Evolutionary conservation across 1,140 invertebrate species (phyloP).

Genomic region (Drosophila kepulauana): DNA sequence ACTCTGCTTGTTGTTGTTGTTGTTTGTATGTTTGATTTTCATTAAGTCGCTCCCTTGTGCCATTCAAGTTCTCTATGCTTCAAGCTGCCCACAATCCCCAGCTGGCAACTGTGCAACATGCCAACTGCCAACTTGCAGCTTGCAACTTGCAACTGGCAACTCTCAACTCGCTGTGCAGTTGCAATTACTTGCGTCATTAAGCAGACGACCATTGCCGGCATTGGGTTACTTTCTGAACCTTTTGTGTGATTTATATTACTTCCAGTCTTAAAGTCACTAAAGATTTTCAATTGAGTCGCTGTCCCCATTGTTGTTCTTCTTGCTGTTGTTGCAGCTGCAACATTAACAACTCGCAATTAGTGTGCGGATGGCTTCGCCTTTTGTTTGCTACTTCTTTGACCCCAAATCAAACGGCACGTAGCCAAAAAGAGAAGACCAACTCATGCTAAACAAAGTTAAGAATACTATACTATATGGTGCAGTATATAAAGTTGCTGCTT

Average conservation of each 20-base stretch:
- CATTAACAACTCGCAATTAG: conserved; percentile 76
- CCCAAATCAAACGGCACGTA: conserved; percentile 53
- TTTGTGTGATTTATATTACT: conserved; percentile 82
- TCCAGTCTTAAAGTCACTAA: conserved; percentile 64
- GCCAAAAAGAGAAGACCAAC: conserved; percentile 30
- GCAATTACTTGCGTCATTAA: conserved; percentile 82
- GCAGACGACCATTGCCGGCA: conserved; percentile 59
- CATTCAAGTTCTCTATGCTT: conserved; percentile 30
- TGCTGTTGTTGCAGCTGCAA: conserved; percentile 39
- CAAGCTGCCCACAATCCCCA: conserved; percentile 31
- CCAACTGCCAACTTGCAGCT: conserved; percentile 21
- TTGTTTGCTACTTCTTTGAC: conserved; percentile 50
- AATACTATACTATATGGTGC: neutral
- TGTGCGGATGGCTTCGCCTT: conserved; percentile 36
- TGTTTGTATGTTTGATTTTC: conserved; percentile 74
- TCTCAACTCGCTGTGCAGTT: conserved; percentile 47
- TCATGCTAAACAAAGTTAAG: conserved; percentile 21
- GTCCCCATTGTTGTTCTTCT: neutral
- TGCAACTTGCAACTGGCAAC: conserved; percentile 38
- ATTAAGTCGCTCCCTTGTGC: conserved; percentile 69
- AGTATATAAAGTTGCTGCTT: neutral
- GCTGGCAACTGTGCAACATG: conserved; percentile 23
- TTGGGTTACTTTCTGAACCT: conserved; percentile 70
- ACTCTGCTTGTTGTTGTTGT: conserved; percentile 36
- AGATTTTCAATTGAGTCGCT: conserved; percentile 78